A percentile compares a stretch with the other conserved stretches of the same genome.
Conservation (phyloP, 2,888 invertebrate genomes). For the Brachypterus glaber region DNA sequence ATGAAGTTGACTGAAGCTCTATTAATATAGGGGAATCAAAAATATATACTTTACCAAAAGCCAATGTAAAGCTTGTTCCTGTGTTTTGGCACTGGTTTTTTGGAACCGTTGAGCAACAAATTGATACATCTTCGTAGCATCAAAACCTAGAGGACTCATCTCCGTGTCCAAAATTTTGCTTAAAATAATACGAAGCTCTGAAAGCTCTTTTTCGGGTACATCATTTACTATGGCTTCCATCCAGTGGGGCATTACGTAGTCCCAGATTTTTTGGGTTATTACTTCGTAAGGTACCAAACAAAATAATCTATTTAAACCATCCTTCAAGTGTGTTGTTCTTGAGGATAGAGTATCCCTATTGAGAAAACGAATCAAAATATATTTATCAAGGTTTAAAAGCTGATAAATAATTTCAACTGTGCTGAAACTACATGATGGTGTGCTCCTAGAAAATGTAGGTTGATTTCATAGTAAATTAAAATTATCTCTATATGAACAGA, state of each 20-base stretch:
- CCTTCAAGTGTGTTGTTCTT: slow-evolving; percentile 83
- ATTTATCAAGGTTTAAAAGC: neutral
- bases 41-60: slow-evolving; percentile 51
- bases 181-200: slow-evolving; percentile 69
- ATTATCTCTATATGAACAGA: no score
- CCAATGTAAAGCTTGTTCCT: slow-evolving; percentile 84
- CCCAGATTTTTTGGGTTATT: slow-evolving; percentile 94
- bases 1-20: neutral
- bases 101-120: slow-evolving; percentile 83
- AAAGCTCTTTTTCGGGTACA: slow-evolving; percentile 78
- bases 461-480: no score
- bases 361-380: no score
- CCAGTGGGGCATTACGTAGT: slow-evolving; percentile 98
- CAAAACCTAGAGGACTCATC: slow-evolving; percentile 89
- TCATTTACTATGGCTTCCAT: slow-evolving; percentile 94
- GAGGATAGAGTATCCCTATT: slow-evolving; percentile 81
- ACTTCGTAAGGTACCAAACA: slow-evolving; percentile 97
- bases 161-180: slow-evolving; percentile 96
- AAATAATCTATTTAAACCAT: slow-evolving; percentile 87
- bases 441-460: no score
- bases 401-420: slow-evolving; percentile 2
- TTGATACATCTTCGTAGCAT: slow-evolving; percentile 88
- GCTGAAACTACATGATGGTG: no score
- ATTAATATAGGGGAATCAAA: no score
- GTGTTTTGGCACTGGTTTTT: slow-evolving; percentile 69